Base-by-base conservation (phyloP, 2,113 vertebrate species). In the Corythornis madagascariensis region DNA sequence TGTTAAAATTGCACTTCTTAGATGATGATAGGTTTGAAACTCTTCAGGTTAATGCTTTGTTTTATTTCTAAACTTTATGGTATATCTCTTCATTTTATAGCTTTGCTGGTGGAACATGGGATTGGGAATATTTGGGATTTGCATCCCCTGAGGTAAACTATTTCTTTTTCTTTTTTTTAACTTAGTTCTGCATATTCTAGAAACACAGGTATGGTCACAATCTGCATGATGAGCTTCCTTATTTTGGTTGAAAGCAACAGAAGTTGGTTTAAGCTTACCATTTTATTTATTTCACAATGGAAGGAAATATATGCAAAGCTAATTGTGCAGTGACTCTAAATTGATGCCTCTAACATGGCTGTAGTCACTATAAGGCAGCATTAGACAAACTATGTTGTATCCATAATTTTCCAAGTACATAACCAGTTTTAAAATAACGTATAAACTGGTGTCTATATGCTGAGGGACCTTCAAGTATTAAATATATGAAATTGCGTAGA, bases 51-150 rank as follows among this genome's bases (percentile, higher is more conserved):
- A 6, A 3, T 88, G 25, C 13, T 91, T 86, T 50, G 52, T 96
- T 83, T 48, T 91, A 10, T 69, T 88, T 86, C 92, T 89, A 88
- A 97, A 96, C 91, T 92, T 95, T 63, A 92, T 85, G 85, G 29
- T 93, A 6, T 97, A 40, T 97, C 83, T 97, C 91, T 96, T 95
- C 20, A 90, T 94, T 96, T 97, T 97, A 55, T 97, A 99, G 99
- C 97, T 99, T 99, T 97, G 99, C 99, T 96, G 99, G 99, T 89
- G 99, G 99, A 97, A 99, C 99, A 10, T 99, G 99, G 99, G 99
- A 99, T 98, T 99, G 99, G 99, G 99, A 99, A 91, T 99, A 99
- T 98, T 98, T 99, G 96, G 99, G 99, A 97, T 99, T 99, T 97
- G 98, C 98, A 96, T 99, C 99, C 80, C 99, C 99, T 1, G 99